These are phyloP conservation scores for Chrysaora quinquecirrha DNA, from an alignment of 30 jellyfish, hydroid and myxozoan species.

Conservation along the genomic window DNA sequence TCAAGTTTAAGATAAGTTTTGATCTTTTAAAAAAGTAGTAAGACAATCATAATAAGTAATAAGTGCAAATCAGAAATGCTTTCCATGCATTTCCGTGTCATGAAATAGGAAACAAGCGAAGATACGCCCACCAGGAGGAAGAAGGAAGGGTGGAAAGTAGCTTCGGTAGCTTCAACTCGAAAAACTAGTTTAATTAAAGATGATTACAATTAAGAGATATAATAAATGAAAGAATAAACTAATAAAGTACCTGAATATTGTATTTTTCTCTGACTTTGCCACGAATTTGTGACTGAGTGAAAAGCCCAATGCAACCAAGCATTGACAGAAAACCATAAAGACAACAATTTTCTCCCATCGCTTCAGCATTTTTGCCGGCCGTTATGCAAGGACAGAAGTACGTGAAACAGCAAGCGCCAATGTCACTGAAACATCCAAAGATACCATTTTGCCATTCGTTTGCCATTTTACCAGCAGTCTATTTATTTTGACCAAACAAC, in stretches of 20 bases:
- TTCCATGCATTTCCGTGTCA: too few relatives aligned
- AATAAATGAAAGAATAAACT: too few relatives aligned
- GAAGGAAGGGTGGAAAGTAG: too few relatives aligned
- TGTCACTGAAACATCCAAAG: conserved; percentile 83
- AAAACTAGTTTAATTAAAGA: too few relatives aligned
- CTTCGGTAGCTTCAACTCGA: too few relatives aligned
- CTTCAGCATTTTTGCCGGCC: conserved; percentile 95
- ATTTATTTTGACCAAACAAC: not conserved
- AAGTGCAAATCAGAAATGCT: too few relatives aligned
- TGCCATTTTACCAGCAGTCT: conserved; percentile 26
- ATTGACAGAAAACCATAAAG: conserved; percentile 80
- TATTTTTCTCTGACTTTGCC: conserved; percentile 82
- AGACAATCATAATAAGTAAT: too few relatives aligned
- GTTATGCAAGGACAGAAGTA: conserved; percentile 83
- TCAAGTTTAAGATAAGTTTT: too few relatives aligned
- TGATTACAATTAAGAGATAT: too few relatives aligned
- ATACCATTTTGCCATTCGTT: conserved; percentile 82
- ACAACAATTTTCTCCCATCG: conserved; percentile 79
- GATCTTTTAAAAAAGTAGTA: too few relatives aligned
- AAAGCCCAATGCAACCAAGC: conserved; percentile 82
- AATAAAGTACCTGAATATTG: conserved; percentile 69
- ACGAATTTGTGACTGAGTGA: conserved; percentile 82
- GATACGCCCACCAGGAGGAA: too few relatives aligned
- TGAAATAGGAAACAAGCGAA: too few relatives aligned
- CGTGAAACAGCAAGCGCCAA: conserved; percentile 76